These are phyloP conservation scores for Rhabditoides inermis DNA, from an alignment of 2,888 invertebrate species.

Conservation along the genomic window DNA sequence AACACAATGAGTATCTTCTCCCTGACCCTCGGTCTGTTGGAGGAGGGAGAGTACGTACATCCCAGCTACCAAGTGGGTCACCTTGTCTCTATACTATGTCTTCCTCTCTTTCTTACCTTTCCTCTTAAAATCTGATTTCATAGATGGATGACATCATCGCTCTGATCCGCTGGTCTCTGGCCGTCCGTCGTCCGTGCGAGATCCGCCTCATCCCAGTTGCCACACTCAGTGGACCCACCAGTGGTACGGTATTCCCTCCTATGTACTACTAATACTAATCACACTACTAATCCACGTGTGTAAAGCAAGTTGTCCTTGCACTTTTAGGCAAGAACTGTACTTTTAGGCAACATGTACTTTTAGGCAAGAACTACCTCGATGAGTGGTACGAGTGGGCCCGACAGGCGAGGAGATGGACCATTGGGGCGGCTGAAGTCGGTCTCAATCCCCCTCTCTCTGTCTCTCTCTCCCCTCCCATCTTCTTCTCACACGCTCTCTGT, in stretches of 20 bases:
- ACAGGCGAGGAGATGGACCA: conserved; percentile 44
- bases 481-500: no score
- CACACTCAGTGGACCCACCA: conserved; percentile 36
- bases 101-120: background rate
- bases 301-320: no score
- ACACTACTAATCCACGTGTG: no score
- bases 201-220: conserved; percentile 42
- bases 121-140: background rate
- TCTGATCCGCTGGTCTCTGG: conserved; percentile 40
- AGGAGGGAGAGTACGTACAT: conserved; percentile 40
- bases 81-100: background rate
- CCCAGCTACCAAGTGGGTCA: conserved; percentile 31
- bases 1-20: conserved; percentile 48
- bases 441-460: no score
- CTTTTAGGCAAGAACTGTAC: conserved; percentile 11
- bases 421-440: conserved; percentile 44
- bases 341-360: no score
- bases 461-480: no score
- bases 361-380: conserved; percentile 28
- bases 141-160: conserved; percentile 47
- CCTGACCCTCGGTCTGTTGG: conserved; percentile 33
- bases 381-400: conserved; percentile 48
- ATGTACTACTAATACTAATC: no score
- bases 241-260: no score
- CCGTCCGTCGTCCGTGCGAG: conserved; percentile 36